Conservation (phyloP, 2,797 vertebrate species). For the Pantherophis alleghaniensis region DNA sequence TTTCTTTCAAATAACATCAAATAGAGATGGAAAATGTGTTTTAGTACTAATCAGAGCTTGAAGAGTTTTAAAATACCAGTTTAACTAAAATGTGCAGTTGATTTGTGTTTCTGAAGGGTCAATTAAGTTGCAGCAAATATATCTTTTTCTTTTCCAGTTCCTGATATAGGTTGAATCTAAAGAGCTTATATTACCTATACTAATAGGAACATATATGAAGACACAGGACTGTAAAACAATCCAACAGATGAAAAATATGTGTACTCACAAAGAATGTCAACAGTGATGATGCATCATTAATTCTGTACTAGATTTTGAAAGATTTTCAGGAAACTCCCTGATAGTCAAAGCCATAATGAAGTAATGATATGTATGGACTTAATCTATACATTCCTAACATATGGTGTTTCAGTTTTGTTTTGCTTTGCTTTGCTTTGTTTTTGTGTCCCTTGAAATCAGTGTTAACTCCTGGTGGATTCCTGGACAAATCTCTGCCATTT, state of each 20-base stretch:
- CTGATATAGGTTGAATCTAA: neutral
- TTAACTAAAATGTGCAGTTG: neutral
- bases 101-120: neutral
- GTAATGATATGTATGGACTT: neutral
- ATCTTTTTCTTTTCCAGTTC: neutral
- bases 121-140: neutral
- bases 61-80: neutral
- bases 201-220: neutral
- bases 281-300: neutral
- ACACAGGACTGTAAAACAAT: neutral
- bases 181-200: neutral
- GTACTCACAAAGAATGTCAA: conserved; percentile 18
- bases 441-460: neutral
- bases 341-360: neutral
- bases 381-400: neutral
- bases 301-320: neutral
- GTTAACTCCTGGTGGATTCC: neutral
- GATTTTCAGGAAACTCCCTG: neutral
- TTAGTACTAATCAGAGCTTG: neutral
- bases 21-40: neutral
- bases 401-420: neutral
- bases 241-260: neutral
- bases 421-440: neutral
- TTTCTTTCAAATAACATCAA: neutral
- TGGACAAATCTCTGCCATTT: neutral